Evolutionary conservation across 2,797 vertebrate species (phyloP).

Genomic region (Eurystomus glaucurus): DNA sequence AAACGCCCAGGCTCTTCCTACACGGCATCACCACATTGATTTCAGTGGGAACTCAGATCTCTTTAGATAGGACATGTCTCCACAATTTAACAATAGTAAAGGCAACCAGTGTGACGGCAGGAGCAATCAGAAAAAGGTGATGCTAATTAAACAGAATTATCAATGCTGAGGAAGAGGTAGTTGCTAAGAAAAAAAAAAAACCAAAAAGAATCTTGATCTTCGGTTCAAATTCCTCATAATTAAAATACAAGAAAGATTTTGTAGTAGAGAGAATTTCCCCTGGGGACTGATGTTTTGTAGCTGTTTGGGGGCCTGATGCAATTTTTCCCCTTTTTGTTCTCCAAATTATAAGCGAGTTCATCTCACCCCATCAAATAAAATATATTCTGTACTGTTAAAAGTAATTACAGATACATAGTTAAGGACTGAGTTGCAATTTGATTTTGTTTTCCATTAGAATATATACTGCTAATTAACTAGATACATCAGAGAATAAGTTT

Average conservation of each 20-base stretch:
- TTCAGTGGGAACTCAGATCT: neutral
- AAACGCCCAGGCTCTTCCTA: neutral
- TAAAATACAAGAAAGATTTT: neutral
- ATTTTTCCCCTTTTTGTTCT: neutral
- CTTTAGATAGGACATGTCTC: neutral
- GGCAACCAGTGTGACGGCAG: neutral
- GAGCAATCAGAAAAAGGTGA: neutral
- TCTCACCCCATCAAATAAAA: neutral
- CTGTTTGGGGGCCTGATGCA: neutral
- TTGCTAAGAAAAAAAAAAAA: neutral
- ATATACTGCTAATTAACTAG: neutral
- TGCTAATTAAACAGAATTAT: neutral
- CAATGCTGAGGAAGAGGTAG: neutral
- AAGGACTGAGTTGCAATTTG: neutral
- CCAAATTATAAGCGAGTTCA: neutral
- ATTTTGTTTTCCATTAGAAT: neutral
- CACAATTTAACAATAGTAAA: neutral
- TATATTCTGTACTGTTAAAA: neutral
- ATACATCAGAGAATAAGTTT: neutral
- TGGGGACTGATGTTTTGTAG: neutral
- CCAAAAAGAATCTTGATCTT: neutral
- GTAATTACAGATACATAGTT: neutral
- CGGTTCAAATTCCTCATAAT: neutral
- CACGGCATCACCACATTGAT: neutral
- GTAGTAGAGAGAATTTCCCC: neutral